Evolutionary conservation across 1,140 invertebrate species (phyloP), one percentile per base, ranked within the genome.

Genomic region (Apis laboriosa): DNA sequence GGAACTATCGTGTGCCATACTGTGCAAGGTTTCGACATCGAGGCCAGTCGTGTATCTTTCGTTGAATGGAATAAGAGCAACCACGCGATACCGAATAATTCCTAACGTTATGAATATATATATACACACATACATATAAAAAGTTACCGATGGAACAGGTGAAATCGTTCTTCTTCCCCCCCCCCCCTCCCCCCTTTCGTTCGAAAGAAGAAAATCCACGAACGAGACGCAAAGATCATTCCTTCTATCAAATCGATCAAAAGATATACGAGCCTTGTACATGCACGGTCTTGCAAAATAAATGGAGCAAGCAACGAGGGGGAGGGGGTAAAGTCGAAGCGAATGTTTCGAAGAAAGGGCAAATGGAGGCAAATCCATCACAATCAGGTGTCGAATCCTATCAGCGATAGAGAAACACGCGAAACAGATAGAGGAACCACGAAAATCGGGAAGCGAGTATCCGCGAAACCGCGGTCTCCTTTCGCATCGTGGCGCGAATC

Each of bases 401-500:
- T 81, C 79, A 67, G 67, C 51, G 60, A 43, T 43, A 43, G 68
- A 71, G 28, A n/a, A n/a, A n/a, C n/a, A 17, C 24, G 21, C n/a
- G 19, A n/a, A 4, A 5, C 58, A 11, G 11, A 24, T 21, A 51
- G 77, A 55, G 56, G 68, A 61, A 76, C 77, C 75, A 80, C 72
- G 82, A 89, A 86, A 90, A 85, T 88, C 70, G 68, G 75, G 85
- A 84, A 83, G 81, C 71, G 84, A 77, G 84, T 77, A 87, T 73
- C 86, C 85, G 85, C 86, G 77, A 89, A 91, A 87, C 88, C 86
- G 88, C 89, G 85, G 80, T 71, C 80, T 86, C 34, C 56, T 85
- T 88, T 43, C 34, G 87, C 83, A 58, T 3, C 58, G 68, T 72
- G 64, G 21, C 63, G 43, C 55, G 55, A 60, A 72, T 72, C 61